These are phyloP conservation scores for Gnatocerus cornutus DNA, from an alignment of 2,888 invertebrate genomes.

Conservation along the genomic window DNA sequence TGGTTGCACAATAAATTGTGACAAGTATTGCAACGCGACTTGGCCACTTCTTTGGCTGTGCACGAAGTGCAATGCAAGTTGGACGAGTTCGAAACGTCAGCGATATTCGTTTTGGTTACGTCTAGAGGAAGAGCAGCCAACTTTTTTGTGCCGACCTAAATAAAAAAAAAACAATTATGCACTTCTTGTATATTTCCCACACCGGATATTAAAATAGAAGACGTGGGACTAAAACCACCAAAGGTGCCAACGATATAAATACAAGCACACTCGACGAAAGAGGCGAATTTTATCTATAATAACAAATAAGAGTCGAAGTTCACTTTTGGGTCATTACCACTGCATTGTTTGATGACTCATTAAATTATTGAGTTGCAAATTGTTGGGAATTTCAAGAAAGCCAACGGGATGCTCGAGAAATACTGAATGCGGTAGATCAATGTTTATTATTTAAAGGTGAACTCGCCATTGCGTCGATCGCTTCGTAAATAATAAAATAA, in stretches of 20 bases:
- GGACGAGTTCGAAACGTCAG: constrained; percentile 83
- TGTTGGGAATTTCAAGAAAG: no score
- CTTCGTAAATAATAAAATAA: no score
- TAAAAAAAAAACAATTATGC: constrained; percentile 20
- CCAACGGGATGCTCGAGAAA: no score
- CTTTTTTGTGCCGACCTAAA: constrained; percentile 82
- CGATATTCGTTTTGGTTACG: constrained; percentile 88
- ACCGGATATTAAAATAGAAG: constrained; percentile 4
- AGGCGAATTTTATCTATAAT: no score
- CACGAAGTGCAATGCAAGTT: constrained; percentile 91
- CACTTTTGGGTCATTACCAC: no score
- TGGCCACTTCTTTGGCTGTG: constrained; percentile 95
- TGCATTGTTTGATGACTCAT: no score
- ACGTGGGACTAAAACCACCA: not conserved
- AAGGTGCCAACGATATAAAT: constrained; percentile 16
- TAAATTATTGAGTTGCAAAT: no score
- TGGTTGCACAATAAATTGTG: constrained; percentile 94
- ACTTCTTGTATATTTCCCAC: not conserved
- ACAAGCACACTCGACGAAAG: not conserved
- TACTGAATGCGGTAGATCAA: no score
- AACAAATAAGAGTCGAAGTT: no score
- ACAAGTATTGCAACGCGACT: constrained; percentile 95
- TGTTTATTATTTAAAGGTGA: no score
- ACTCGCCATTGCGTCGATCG: no score
- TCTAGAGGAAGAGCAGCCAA: constrained; percentile 88